A percentile compares a stretch with the other conserved stretches of the same genome.
These are phyloP conservation scores for Tichodroma muraria DNA, from an alignment of 2,113 vertebrate species.

Conservation along the genomic window DNA sequence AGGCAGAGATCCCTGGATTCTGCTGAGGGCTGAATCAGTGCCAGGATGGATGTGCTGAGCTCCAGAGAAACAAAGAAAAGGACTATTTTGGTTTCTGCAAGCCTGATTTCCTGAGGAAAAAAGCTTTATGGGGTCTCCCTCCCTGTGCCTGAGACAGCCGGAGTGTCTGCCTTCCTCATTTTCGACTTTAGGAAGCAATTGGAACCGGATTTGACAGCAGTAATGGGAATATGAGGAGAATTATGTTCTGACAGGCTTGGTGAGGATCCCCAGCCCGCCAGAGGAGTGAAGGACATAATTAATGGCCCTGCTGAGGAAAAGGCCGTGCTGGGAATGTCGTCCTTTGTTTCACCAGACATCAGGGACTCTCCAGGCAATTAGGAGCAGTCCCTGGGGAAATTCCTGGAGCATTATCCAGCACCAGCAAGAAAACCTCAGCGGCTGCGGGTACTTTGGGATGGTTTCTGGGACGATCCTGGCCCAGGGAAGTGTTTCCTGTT, in stretches of 20 bases:
- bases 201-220: neutral
- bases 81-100: neutral
- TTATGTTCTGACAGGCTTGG: neutral
- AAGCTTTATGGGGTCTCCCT: neutral
- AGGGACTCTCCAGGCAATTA: neutral
- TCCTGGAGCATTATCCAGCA: neutral
- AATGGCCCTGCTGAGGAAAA: neutral
- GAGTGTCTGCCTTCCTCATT: neutral
- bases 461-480: neutral
- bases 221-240: conserved; percentile 15
- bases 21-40: neutral
- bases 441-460: accelerated
- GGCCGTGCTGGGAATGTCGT: accelerated
- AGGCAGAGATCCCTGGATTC: neutral
- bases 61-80: neutral
- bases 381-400: neutral
- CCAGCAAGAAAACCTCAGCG: neutral
- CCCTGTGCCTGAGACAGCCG: neutral
- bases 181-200: neutral
- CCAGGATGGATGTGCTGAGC: neutral
- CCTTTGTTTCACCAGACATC: neutral
- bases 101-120: neutral
- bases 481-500: neutral
- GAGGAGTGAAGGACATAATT: neutral
- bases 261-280: neutral